A percentile compares a stretch with the other conserved stretches of the same genome.
Evolutionary conservation across 1,140 invertebrate genomes (phyloP).

Genomic region (Anoplophora glabripennis): DNA sequence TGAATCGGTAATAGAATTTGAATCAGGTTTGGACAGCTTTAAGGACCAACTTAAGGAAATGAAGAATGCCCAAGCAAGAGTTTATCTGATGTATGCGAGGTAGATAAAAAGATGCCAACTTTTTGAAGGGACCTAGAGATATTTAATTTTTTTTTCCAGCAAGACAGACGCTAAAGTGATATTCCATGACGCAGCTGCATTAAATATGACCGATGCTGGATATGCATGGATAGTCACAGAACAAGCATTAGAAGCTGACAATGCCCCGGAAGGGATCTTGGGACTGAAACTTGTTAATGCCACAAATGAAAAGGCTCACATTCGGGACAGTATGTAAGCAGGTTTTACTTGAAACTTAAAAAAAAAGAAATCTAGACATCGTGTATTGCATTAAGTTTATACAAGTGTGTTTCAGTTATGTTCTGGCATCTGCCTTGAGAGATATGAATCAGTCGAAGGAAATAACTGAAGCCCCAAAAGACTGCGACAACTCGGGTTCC

Average conservation of each 20-base stretch:
- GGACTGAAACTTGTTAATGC: slow-evolving; percentile 86
- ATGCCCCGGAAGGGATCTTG: slow-evolving; percentile 82
- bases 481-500: slow-evolving; percentile 84
- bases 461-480: slow-evolving; percentile 83
- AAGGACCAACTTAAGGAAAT: slow-evolving; percentile 76
- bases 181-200: slow-evolving; percentile 78
- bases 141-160: slow-evolving; percentile 54
- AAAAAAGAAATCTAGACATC: neutral
- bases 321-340: slow-evolving; percentile 79
- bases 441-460: slow-evolving; percentile 82
- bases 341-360: neutral
- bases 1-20: slow-evolving; percentile 87
- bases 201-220: slow-evolving; percentile 87
- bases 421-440: slow-evolving; percentile 82
- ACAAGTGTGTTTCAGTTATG: slow-evolving; percentile 53
- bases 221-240: slow-evolving; percentile 98
- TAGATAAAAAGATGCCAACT: slow-evolving; percentile 51
- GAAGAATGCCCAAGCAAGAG: slow-evolving; percentile 80
- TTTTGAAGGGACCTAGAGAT: neutral
- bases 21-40: slow-evolving; percentile 78
- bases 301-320: slow-evolving; percentile 84
- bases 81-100: slow-evolving; percentile 92
- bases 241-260: slow-evolving; percentile 81
- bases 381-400: neutral
- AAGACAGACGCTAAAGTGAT: slow-evolving; percentile 86